Percentiles rank a stretch among this genome's conserved stretches.
phyloP scores from a whole-genome alignment of 2,113 vertebrate genomes.

The Menura novaehollandiae region DNA sequence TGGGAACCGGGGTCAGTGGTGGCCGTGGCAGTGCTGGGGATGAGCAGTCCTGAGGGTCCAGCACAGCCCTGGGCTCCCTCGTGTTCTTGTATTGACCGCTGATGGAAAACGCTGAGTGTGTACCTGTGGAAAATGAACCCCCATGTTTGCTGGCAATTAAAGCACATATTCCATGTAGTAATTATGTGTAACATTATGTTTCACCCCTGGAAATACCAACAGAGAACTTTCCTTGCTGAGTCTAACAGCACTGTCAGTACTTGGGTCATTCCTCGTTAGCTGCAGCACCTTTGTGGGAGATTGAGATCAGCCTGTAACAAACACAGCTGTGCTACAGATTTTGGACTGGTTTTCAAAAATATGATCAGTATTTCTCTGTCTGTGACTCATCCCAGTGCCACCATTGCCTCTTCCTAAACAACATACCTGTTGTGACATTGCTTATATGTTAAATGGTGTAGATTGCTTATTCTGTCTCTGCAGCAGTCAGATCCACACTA shows the following conservation, averaged over 20 bases:
- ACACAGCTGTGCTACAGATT: background rate
- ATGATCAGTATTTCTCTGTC: background rate
- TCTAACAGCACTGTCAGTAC: background rate
- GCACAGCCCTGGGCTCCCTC: too few species aligned
- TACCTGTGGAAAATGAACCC: background rate
- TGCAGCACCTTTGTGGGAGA: background rate
- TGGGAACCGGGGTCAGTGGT: background rate
- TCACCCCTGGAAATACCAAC: background rate
- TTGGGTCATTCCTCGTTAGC: background rate
- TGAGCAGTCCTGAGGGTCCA: too few species aligned
- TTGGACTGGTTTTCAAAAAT: background rate
- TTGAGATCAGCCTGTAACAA: background rate
- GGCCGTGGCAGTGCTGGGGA: background rate
- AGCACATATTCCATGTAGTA: background rate
- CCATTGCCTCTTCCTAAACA: background rate
- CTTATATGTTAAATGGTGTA: background rate
- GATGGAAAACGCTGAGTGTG: background rate
- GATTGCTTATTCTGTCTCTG: background rate
- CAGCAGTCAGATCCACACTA: background rate
- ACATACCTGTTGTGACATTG: background rate
- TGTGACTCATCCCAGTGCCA: background rate
- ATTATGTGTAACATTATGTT: background rate
- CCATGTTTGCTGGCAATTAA: background rate
- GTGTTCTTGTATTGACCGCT: background rate
- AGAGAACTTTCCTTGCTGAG: fast-evolving